Evolutionary conservation across 2,797 vertebrate genomes (phyloP).

Genomic region (Hydrocynus forskahlii): DNA sequence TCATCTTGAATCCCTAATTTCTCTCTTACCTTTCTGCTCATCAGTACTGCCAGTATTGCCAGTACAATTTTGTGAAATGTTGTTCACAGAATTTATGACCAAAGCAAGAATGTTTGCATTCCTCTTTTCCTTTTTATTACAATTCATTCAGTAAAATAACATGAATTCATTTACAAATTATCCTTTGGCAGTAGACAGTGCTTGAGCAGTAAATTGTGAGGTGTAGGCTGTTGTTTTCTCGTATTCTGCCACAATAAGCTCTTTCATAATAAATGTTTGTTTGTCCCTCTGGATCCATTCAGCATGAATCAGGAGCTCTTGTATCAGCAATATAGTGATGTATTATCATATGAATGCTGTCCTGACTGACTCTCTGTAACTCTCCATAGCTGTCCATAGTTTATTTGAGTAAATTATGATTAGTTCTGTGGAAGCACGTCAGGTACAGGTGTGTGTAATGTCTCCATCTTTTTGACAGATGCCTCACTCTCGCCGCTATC

Average conservation of each 20-base stretch:
- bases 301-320: not conserved
- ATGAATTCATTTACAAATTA: too few relatives aligned
- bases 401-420: not conserved
- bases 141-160: too few relatives aligned
- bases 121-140: too few relatives aligned
- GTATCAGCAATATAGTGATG: not conserved
- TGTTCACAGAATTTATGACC: not conserved
- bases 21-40: not conserved
- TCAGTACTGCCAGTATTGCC: not conserved
- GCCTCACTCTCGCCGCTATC: conserved; percentile 5
- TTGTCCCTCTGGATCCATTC: not conserved
- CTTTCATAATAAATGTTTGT: not conserved
- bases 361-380: not conserved
- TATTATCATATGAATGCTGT: not conserved
- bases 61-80: not conserved
- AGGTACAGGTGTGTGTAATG: not conserved
- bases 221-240: too few relatives aligned
- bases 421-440: not conserved
- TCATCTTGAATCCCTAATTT: not conserved
- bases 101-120: too few relatives aligned
- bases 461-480: not conserved
- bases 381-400: not conserved
- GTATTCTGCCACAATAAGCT: not conserved
- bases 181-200: too few relatives aligned
- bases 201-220: too few relatives aligned